Conservation (phyloP, 1,140 invertebrate genomes). For the Panagrolaimus sp. region DNA sequence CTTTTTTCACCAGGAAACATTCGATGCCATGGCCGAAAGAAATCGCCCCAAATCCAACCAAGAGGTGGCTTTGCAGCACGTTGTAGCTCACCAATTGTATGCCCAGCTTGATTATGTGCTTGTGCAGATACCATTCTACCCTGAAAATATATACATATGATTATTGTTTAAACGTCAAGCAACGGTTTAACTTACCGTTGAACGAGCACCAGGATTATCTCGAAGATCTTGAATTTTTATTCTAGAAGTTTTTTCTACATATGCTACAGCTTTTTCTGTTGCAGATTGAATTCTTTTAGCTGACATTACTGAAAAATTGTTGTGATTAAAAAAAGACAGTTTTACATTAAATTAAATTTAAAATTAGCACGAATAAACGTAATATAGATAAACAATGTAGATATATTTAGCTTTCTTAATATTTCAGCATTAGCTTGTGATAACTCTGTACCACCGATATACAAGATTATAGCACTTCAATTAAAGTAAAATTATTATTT, state of each 20-base stretch:
- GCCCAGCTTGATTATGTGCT: slow-evolving; percentile 44
- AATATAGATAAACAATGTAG: no score
- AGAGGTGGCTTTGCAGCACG: slow-evolving; percentile 54
- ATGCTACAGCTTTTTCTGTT: slow-evolving; percentile 40
- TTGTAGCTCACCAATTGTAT: slow-evolving; percentile 52
- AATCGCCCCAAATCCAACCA: slow-evolving; percentile 57
- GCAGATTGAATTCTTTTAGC: slow-evolving; percentile 19
- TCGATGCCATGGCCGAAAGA: slow-evolving; percentile 53
- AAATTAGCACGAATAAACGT: no score
- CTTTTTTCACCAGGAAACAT: slow-evolving; percentile 51
- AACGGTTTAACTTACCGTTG: slow-evolving; percentile 19
- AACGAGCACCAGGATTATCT: slow-evolving; percentile 47
- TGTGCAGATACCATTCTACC: slow-evolving; percentile 28
- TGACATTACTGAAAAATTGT: no score
- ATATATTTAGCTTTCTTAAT: no score
- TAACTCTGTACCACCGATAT: no score
- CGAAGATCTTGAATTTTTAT: slow-evolving; percentile 39
- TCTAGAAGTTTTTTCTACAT: slow-evolving; percentile 33
- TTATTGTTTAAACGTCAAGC: not conserved
- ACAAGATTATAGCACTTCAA: no score
- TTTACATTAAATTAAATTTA: no score
- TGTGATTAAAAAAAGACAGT: no score
- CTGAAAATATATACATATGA: slow-evolving; percentile 5
- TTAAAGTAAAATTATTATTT: no score
- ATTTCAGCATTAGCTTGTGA: no score